phyloP scores from a whole-genome alignment of 1,140 invertebrate genomes.

The Galleria mellonella region DNA sequence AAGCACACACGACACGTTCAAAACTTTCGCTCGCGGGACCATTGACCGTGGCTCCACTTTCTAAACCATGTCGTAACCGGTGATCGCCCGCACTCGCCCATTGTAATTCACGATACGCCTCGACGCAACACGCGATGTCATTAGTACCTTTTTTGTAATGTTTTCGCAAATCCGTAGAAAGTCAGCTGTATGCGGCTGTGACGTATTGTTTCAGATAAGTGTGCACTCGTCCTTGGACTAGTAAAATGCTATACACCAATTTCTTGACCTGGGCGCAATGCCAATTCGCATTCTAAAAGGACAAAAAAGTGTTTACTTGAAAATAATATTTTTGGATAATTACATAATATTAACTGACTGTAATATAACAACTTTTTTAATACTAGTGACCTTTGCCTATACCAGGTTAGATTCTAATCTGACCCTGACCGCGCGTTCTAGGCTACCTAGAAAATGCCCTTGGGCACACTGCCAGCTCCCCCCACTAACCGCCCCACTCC shows the following conservation, averaged over 20 bases:
- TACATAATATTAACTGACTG: no score
- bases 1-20: slow-evolving; percentile 38
- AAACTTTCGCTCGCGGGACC: slow-evolving; percentile 64
- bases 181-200: slow-evolving; percentile 10
- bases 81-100: slow-evolving; percentile 49
- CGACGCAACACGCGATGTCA: slow-evolving; percentile 58
- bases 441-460: slow-evolving; percentile 53
- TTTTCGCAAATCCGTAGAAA: slow-evolving; percentile 62
- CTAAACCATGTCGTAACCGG: slow-evolving; percentile 68
- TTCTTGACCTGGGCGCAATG: no score
- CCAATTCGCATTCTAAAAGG: no score
- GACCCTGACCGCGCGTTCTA: slow-evolving; percentile 56
- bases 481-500: slow-evolving; percentile 3
- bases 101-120: slow-evolving; percentile 67
- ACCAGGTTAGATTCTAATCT: slow-evolving; percentile 2
- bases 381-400: no score
- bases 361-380: no score
- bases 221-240: no score
- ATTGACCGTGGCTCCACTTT: slow-evolving; percentile 68
- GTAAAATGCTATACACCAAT: background rate
- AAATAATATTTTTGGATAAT: no score
- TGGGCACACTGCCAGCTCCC: slow-evolving; percentile 49
- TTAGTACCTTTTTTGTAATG: slow-evolving; percentile 46
- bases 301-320: no score
- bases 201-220: no score